Percentiles rank a stretch among this genome's conserved stretches.
These are phyloP conservation scores for Antechinus stuartii DNA, from an alignment of 2,113 vertebrate species.

Conservation along the genomic window DNA sequence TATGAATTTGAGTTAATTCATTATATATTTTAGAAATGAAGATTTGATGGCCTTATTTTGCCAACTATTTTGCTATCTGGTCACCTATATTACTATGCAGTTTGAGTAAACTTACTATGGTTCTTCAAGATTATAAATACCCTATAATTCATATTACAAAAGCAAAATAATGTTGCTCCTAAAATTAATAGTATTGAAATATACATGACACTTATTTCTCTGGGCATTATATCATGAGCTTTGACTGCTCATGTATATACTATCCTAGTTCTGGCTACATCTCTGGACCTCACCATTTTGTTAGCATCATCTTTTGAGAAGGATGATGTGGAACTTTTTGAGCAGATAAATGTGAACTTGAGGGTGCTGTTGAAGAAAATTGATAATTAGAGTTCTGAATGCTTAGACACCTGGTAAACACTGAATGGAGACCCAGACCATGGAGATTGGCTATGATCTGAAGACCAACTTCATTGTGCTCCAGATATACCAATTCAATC, in stretches of 20 bases:
- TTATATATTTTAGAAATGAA: no score
- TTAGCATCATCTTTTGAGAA: not conserved
- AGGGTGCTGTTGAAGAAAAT: no score
- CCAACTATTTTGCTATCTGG: not conserved
- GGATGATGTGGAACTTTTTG: no score
- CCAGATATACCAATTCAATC: conserved; percentile 97
- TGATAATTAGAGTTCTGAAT: conserved; percentile 93
- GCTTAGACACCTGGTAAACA: conserved; percentile 90
- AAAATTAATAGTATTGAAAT: not conserved
- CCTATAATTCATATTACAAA: not conserved
- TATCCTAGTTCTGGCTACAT: not conserved
- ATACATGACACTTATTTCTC: not conserved
- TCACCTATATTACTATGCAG: not conserved
- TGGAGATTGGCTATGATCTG: conserved; percentile 93
- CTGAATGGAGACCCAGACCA: conserved; percentile 93
- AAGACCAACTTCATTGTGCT: conserved; percentile 94
- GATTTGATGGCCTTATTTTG: not conserved
- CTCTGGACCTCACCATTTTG: not conserved
- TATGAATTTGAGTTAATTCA: no score
- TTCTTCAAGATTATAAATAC: not conserved
- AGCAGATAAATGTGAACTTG: no score
- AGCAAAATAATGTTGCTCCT: not conserved
- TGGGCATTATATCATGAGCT: not conserved
- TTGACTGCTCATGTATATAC: not conserved
- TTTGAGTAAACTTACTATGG: not conserved